These are phyloP conservation scores for Geococcyx californianus DNA, from an alignment of 2,113 vertebrate species.

Conservation along the genomic window DNA sequence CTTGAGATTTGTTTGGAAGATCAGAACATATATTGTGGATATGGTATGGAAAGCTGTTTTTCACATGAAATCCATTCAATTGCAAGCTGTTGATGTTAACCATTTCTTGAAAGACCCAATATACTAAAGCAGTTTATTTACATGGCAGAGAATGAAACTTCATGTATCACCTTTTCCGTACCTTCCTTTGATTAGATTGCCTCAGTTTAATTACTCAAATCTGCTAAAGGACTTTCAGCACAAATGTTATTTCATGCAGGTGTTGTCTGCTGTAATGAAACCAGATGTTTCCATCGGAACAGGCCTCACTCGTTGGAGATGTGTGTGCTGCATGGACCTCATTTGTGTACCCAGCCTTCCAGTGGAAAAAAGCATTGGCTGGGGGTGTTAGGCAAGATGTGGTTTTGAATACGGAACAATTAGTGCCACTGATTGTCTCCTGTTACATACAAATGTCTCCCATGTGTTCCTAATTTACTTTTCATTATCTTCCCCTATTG, in stretches of 20 bases:
- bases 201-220: slow-evolving; percentile 69
- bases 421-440: not conserved
- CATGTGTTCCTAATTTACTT: not conserved
- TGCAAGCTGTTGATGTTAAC: slow-evolving; percentile 30
- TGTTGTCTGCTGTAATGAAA: slow-evolving; percentile 67
- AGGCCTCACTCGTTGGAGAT: slow-evolving; percentile 5
- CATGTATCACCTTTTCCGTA: slow-evolving; percentile 51
- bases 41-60: slow-evolving; percentile 16
- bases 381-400: not conserved
- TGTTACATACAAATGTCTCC: not conserved
- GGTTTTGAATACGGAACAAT: not conserved
- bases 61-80: slow-evolving; percentile 11
- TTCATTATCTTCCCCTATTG: not conserved
- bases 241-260: slow-evolving; percentile 66
- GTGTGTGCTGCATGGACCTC: not conserved
- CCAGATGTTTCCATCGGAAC: slow-evolving; percentile 56
- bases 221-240: slow-evolving; percentile 56
- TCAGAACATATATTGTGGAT: slow-evolving; percentile 29
- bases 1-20: slow-evolving; percentile 34
- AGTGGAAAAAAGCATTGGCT: not conserved
- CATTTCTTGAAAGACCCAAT: slow-evolving; percentile 39
- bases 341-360: slow-evolving; percentile 1
- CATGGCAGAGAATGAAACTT: slow-evolving; percentile 27
- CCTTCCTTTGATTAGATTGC: slow-evolving; percentile 69
- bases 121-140: slow-evolving; percentile 54